Conservation (phyloP, 2,113 vertebrate genomes). For the Neogobius melanostomus region DNA sequence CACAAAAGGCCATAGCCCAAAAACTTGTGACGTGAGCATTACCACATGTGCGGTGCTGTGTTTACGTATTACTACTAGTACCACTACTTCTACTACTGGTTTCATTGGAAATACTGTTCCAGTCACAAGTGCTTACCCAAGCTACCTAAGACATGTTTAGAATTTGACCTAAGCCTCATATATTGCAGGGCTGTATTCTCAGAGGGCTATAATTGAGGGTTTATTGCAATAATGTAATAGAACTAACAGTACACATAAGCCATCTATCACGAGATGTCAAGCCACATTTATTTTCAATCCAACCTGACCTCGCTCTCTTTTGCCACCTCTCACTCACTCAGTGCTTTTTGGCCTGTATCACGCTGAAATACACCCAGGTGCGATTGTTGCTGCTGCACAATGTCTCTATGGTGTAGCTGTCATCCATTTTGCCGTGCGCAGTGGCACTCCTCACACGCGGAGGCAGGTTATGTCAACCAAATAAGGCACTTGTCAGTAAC, state of each 20-base stretch:
- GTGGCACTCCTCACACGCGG: slow-evolving; percentile 55
- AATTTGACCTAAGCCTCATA: too few relatives aligned
- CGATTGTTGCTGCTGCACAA: slow-evolving; percentile 63
- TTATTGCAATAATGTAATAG: neutral
- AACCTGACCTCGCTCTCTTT: slow-evolving; percentile 48
- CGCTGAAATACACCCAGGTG: slow-evolving; percentile 41
- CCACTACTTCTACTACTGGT: too few relatives aligned
- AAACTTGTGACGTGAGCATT: too few relatives aligned
- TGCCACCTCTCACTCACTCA: slow-evolving; percentile 41
- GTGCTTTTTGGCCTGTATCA: slow-evolving; percentile 34
- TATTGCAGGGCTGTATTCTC: too few relatives aligned
- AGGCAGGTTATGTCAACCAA: slow-evolving; percentile 71
- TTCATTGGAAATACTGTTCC: too few relatives aligned
- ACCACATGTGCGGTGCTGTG: too few relatives aligned
- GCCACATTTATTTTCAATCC: slow-evolving; percentile 33
- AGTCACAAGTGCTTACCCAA: too few relatives aligned
- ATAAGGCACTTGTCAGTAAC: slow-evolving; percentile 73
- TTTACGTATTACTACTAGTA: too few relatives aligned
- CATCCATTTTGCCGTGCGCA: slow-evolving; percentile 56
- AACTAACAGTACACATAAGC: slow-evolving; percentile 37
- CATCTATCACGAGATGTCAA: slow-evolving; percentile 35
- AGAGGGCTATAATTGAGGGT: too few relatives aligned
- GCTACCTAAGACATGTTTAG: too few relatives aligned
- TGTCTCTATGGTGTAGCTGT: slow-evolving; percentile 70
- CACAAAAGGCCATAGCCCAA: too few relatives aligned